Evolutionary conservation across 2,113 vertebrate species (phyloP).

Genomic region (Boulengeromyrus knoepffleri): DNA sequence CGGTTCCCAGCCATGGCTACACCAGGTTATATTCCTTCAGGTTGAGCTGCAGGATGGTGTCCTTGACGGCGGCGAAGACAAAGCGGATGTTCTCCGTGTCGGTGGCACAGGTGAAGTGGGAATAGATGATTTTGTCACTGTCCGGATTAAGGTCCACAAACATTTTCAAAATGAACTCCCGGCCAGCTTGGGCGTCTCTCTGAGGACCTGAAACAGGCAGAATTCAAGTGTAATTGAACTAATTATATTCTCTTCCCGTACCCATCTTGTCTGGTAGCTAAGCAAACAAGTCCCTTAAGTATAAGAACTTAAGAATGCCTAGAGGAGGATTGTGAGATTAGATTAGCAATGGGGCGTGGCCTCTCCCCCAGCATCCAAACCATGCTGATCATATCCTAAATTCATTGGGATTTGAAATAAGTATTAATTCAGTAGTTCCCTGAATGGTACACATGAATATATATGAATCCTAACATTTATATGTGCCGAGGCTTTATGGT

Average conservation of each 20-base stretch:
- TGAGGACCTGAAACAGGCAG: constrained; percentile 68
- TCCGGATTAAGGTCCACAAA: constrained; percentile 95
- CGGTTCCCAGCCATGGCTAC: constrained; percentile 27
- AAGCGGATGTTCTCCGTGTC: constrained; percentile 94
- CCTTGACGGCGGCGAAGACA: constrained; percentile 92
- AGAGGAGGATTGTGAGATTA: background rate
- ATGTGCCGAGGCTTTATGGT: background rate
- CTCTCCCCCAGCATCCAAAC: background rate
- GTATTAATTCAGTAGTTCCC: background rate
- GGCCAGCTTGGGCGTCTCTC: constrained; percentile 79
- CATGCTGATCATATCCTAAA: background rate
- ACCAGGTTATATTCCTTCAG: constrained; percentile 95
- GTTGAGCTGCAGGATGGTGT: constrained; percentile 90
- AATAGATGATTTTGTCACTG: constrained; percentile 94
- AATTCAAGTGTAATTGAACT: background rate
- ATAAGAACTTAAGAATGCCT: background rate
- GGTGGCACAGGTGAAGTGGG: constrained; percentile 94
- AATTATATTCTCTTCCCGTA: background rate
- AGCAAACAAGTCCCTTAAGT: background rate
- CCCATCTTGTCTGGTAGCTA: background rate
- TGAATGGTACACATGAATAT: background rate
- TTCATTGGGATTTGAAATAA: background rate
- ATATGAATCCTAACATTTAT: background rate
- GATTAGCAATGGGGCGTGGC: background rate
- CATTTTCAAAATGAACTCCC: constrained; percentile 96